phyloP scores from a whole-genome alignment of 2,797 vertebrate genomes.

The Enteromius argenteus region DNA sequence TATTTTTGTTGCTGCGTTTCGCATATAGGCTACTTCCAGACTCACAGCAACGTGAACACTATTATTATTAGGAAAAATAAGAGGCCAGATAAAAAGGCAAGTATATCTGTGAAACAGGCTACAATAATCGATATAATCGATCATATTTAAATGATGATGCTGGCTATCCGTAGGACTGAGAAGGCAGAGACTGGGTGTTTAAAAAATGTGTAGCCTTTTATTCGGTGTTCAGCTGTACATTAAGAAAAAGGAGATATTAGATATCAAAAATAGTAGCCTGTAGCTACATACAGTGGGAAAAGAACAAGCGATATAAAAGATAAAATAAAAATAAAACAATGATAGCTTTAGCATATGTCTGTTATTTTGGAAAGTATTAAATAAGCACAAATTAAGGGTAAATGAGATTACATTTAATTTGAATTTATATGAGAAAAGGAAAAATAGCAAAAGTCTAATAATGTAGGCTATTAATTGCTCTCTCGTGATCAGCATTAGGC shows the following conservation, averaged over 20 bases:
- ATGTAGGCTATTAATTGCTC: neutral
- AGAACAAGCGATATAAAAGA: neutral
- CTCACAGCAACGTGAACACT: neutral
- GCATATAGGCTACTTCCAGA: neutral
- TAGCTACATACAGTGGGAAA: neutral
- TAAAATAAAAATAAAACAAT: neutral
- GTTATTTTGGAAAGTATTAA: neutral
- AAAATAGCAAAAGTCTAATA: neutral
- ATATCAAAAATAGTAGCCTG: neutral
- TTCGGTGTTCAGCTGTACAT: neutral
- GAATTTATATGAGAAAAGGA: neutral
- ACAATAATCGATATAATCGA: constrained; percentile 44
- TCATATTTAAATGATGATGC: constrained; percentile 9
- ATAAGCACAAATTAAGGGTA: neutral
- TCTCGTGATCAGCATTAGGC: neutral
- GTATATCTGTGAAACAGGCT: constrained; percentile 13
- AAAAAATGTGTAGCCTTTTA: neutral
- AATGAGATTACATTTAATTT: neutral
- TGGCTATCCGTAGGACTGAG: neutral
- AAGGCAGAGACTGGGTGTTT: neutral
- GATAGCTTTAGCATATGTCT: neutral
- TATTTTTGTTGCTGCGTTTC: neutral
- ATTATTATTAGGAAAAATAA: neutral
- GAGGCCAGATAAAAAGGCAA: constrained; percentile 10
- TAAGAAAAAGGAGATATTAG: neutral